These are phyloP conservation scores for Microctonus aethiopoides DNA, from an alignment of 2,888 invertebrate genomes.

Conservation along the genomic window DNA sequence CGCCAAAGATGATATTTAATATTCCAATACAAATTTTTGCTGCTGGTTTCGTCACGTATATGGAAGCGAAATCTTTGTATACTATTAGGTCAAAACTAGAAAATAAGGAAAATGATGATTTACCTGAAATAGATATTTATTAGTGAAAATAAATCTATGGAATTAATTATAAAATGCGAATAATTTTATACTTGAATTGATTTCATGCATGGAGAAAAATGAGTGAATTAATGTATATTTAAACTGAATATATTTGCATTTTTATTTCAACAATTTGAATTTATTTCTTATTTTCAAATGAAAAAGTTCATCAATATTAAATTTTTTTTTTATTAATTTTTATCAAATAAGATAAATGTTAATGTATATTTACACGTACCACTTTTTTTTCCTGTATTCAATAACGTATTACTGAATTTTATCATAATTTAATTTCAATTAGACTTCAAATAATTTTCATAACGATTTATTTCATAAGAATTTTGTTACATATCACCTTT, in stretches of 20 bases:
- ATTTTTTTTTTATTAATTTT: constrained; percentile 47
- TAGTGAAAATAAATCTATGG: no score
- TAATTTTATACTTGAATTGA: background rate
- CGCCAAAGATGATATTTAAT: constrained; percentile 68
- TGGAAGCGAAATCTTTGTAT: constrained; percentile 67
- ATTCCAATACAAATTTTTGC: constrained; percentile 69
- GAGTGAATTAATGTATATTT: background rate
- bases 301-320: constrained; percentile 45
- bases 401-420: background rate
- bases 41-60: constrained; percentile 73
- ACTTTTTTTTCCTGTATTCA: constrained; percentile 32
- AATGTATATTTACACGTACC: constrained; percentile 37
- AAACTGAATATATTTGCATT: constrained; percentile 6
- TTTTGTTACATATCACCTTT: background rate
- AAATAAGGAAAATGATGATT: background rate
- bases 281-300: background rate
- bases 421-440: background rate
- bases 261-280: background rate
- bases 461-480: background rate
- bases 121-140: background rate
- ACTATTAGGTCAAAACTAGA: constrained; percentile 18
- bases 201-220: background rate
- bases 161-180: no score
- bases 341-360: constrained; percentile 44
- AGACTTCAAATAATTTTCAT: background rate